phyloP scores from a whole-genome alignment of 1,140 invertebrate species.

The Brachionus manjavacas region DNA sequence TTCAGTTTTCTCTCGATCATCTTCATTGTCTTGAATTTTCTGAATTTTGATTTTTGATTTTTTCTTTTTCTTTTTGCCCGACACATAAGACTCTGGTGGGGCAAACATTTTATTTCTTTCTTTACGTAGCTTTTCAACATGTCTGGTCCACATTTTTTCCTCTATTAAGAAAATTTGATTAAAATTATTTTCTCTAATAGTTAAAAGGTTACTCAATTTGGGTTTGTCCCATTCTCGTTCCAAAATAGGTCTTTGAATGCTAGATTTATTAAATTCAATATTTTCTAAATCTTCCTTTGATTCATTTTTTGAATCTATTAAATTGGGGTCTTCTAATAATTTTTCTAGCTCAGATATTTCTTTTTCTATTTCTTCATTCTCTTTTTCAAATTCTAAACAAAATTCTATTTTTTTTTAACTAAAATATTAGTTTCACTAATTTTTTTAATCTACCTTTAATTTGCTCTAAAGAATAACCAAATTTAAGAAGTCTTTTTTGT shows the following conservation, averaged over 20 bases:
- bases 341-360: background rate
- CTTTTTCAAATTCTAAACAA: conserved; percentile 15
- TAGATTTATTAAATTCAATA: background rate
- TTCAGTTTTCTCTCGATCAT: background rate
- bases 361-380: conserved; percentile 7
- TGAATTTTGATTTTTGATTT: background rate
- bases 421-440: background rate
- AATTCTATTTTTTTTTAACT: background rate
- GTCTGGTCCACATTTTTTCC: conserved; percentile 35
- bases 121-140: conserved; percentile 15
- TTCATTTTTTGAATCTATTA: background rate
- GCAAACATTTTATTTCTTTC: conserved; percentile 38
- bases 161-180: background rate
- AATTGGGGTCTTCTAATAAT: background rate
- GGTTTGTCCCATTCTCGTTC: conserved; percentile 42
- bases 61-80: background rate
- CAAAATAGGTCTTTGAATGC: background rate
- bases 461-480: conserved; percentile 12
- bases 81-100: conserved; percentile 5
- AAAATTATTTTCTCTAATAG: background rate
- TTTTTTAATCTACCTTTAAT: conserved; percentile 21
- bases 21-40: background rate
- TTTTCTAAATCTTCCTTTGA: background rate
- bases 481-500: conserved; percentile 12
- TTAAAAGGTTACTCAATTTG: background rate